Base-by-base conservation (phyloP, 2,113 vertebrate genomes). In the Amphiprion ocellaris region DNA sequence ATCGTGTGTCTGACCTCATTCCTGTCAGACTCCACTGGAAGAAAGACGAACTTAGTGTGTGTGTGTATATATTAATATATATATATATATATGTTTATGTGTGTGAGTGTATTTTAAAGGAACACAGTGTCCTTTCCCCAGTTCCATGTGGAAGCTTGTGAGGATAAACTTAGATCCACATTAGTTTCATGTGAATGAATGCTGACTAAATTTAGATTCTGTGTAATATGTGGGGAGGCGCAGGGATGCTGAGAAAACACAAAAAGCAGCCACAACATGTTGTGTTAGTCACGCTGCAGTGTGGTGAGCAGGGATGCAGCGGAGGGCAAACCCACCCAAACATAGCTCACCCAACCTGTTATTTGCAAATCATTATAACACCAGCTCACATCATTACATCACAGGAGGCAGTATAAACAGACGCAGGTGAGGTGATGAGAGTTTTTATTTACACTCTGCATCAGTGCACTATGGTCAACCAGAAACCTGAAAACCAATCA, bases 1-100 rank as follows among this genome's bases (percentile, higher is more conserved):
- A 97, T 96, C 96, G 94, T 95, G 94, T 95, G 96, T 95, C 97
- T 98, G 97, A 98, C 97, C 97, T 98, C 97, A 98, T 98, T 98
- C 96, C 95, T 96, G 95, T 96, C 95, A 92, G 91, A 92, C 89
- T 90, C 72, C 79, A 74, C 76, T 95, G 95, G 72, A 95, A 95
- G 87, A 94, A 94, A 96, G 94, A 94, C 92, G 93, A 96, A 96
- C 94, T 96, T 80, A 49, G 64, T 89, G 70, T 68, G 63, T 58
- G 46, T 49, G 26, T 65, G 44, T 60, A n/a, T 26, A 5, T 50
- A 9, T 52, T 26, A 87, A 53, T 88, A 4, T 75, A 9, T 41
- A 23, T 62, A 14, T 30, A 24, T 86, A 70, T 90, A 14, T 58
- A 26, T 44, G 53, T 26, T n/a, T 49, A 16, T 53, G 23, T 23